phyloP scores from a whole-genome alignment of 1,140 invertebrate species.

The Lutraria rhynchaena region DNA sequence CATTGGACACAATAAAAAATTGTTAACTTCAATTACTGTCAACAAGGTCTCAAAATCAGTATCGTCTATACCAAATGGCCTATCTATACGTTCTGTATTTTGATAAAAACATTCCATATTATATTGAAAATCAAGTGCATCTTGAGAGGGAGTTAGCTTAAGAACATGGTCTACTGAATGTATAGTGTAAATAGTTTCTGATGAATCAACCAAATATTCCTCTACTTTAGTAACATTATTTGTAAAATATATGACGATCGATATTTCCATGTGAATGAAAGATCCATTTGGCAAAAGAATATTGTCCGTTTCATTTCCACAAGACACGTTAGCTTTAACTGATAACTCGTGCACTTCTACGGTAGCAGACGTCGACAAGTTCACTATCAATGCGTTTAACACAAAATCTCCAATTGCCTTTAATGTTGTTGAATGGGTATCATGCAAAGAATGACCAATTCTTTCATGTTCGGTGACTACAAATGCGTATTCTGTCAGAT shows the following conservation, averaged over 20 bases:
- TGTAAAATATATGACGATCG: background rate
- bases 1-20: slow-evolving; percentile 9
- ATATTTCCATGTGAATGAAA: background rate
- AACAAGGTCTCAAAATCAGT: no score
- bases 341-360: background rate
- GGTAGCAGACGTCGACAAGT: background rate
- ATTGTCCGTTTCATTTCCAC: background rate
- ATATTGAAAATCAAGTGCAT: no score
- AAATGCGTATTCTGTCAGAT: background rate
- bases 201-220: background rate
- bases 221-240: slow-evolving; percentile 2
- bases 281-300: background rate
- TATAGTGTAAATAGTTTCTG: background rate
- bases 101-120: no score
- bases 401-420: background rate
- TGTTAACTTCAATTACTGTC: background rate
- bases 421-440: background rate
- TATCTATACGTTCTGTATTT: background rate
- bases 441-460: background rate
- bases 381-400: no score
- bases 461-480: background rate
- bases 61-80: background rate
- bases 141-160: no score
- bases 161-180: no score
- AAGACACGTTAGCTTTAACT: background rate